Base-by-base conservation (phyloP, 2,113 vertebrate genomes). In the Psittacula cyanocephala region DNA sequence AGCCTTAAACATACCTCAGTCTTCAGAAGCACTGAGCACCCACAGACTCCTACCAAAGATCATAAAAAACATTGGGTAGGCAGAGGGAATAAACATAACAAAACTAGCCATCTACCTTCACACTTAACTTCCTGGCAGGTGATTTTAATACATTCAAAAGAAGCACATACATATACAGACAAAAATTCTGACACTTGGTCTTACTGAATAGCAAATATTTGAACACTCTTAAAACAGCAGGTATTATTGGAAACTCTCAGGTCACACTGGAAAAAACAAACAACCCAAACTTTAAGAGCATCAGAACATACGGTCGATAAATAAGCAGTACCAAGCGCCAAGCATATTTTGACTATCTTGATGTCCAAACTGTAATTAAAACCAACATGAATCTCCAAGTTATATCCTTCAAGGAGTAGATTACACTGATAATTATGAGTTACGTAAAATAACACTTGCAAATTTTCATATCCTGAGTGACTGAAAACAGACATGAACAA, bases 21-120 rank as follows among this genome's bases (percentile, higher is more conserved):
- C 93, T 95, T 94, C 88, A 96, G 85, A 96, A 96, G 93, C 92
- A 95, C 90, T 96, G 88, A 96, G 86, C 92, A 96, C 92, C 72
- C 92, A 88, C 78, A 93, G 88, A 92, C 92, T 97, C 92, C 96
- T 93, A 96, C 92, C 91, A 97, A 94, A 88, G 96, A 94, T 75
- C 91, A 96, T 20, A 92, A 92, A 95, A 97, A 97, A 96, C 76
- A 93, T 60, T 81, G 91, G 92, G 88, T 86, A 81, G 94, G 92
- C 92, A 97, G 80, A 92, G 83, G 91, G 91, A 95, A 93, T 33
- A 95, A 94, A 94, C 88, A 97, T 23, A 90, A 92, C 60, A 88
- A 90, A 83, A 77, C 55, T 27, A 93, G 37, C 92, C 76, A 92
- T 83, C 82, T 77, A 97, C 88, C 93, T 39, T 89, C 79, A 87